Base-by-base conservation (phyloP, 2,797 vertebrate genomes). In the Crenichthys baileyi region DNA sequence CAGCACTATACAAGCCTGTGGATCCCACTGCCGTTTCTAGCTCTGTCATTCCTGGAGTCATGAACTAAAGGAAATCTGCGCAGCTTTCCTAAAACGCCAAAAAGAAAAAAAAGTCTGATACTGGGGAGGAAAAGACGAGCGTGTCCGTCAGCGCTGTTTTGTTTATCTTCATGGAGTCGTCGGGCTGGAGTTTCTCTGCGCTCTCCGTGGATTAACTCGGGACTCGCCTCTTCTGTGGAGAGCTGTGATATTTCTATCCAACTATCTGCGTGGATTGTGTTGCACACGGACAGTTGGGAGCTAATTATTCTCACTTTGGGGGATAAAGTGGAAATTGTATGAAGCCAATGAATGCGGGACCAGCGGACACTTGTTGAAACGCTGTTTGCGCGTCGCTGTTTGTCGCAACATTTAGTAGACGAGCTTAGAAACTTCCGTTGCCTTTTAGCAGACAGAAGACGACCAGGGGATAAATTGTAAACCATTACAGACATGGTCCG, bases 351-450 rank as follows among this genome's bases (percentile, higher is more conserved):
- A 26, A 75, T 73, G 63, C 46, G 20, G 48, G 70, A 80, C 50
- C 73, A 75, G 70, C 79, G 82, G 86, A 92, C 91, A 94, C 93
- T 92, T 93, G 90, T 92, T 93, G 88, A 92, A 83, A 85, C 53
- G 53, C 73, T 55, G 56, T 80, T 67, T 83, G 88, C 79, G 83
- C 71, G 83, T 82, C 72, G 77, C 76, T 88, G 77, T 70, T 60
- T 31, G 58, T 76, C 75, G 83, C 83, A 26, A 70, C 5, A 26
- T 79, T 77, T 39, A 78, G 79, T 85, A 22, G 79, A 67, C 60
- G 24, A 61, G 60, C 78, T 85, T 83, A 75, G 73, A 75, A 73
- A 84, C 81, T 90, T 41, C 24, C 2, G 4, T 13, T 44, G 24
- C 39, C 7, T 55, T 22, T 41, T 6, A 18, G 56, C 15, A 9